A percentile compares a stretch with the other conserved stretches of the same genome.
phyloP scores from a whole-genome alignment of 2,888 invertebrate genomes.

The Aporophyla nigra region DNA sequence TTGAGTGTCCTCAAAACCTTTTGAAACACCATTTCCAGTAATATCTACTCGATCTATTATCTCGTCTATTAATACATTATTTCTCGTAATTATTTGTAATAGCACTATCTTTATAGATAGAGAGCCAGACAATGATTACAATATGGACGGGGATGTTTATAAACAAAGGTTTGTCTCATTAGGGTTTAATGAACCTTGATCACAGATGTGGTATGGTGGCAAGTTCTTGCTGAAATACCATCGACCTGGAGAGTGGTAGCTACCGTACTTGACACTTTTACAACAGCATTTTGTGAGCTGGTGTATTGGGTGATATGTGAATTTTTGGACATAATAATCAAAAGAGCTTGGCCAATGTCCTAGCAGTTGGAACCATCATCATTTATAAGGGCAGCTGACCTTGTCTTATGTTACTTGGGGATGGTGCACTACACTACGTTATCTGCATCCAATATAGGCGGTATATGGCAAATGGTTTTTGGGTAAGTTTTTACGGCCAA shows the following conservation, averaged over 20 bases:
- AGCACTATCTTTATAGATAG: slow-evolving; percentile 29
- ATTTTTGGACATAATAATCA: neutral
- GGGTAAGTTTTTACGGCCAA: too few species aligned
- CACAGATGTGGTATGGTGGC: neutral
- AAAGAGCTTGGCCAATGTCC: too few species aligned
- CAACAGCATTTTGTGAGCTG: neutral
- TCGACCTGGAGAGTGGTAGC: neutral
- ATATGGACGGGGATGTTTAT: slow-evolving; percentile 29
- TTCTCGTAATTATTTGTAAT: slow-evolving; percentile 42
- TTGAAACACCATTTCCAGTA: slow-evolving; percentile 36
- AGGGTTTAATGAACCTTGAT: slow-evolving; percentile 23
- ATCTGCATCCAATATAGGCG: too few species aligned
- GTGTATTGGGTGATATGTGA: neutral
- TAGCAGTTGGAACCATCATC: neutral
- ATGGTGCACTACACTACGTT: too few species aligned
- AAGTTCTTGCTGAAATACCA: too few species aligned
- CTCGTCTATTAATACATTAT: slow-evolving; percentile 49
- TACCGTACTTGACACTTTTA: neutral
- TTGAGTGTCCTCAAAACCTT: slow-evolving; percentile 36
- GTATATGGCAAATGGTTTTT: too few species aligned
- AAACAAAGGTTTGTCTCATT: slow-evolving; percentile 20
- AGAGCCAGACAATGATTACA: slow-evolving; percentile 30
- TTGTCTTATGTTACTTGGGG: too few species aligned
- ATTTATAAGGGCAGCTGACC: too few species aligned
- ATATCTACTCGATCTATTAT: slow-evolving; percentile 38